Evolutionary conservation across 1,140 invertebrate species (phyloP).

Genomic region (Drosophila ananassae): DNA sequence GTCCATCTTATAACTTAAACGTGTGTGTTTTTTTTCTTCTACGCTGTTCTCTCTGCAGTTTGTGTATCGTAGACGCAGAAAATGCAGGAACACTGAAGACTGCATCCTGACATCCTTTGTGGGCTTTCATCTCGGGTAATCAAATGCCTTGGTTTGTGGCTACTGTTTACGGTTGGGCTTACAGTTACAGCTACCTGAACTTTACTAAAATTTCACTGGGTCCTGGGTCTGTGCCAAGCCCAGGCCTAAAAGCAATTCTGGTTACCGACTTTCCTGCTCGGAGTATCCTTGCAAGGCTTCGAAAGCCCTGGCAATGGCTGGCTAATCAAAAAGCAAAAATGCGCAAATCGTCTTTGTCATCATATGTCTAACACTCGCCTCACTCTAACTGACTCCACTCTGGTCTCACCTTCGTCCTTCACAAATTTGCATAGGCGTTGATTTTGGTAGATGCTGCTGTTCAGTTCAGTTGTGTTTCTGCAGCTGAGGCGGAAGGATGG

Average conservation of each 20-base stretch:
- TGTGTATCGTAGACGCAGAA: background rate
- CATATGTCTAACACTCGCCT: constrained; percentile 70
- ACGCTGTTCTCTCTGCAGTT: background rate
- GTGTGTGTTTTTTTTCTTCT: background rate
- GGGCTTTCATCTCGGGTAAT: constrained; percentile 53
- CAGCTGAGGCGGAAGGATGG: constrained; percentile 18
- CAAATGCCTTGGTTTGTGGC: constrained; percentile 71
- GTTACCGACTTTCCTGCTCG: background rate
- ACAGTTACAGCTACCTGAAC: constrained; percentile 63
- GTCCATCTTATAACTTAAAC: background rate
- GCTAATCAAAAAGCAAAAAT: constrained; percentile 81
- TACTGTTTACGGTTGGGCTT: constrained; percentile 52
- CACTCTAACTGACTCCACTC: constrained; percentile 22
- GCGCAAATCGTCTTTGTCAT: constrained; percentile 78
- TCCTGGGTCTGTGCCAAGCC: background rate
- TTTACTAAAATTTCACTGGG: constrained; percentile 53
- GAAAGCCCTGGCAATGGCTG: constrained; percentile 17
- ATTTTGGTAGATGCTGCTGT: constrained; percentile 52
- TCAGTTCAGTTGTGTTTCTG: constrained; percentile 11
- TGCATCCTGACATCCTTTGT: constrained; percentile 23
- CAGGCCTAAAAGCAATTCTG: constrained; percentile 15
- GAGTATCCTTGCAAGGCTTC: constrained; percentile 25
- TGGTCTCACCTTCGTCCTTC: constrained; percentile 33
- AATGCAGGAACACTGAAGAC: background rate
- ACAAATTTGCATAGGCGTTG: constrained; percentile 76